Evolutionary conservation across 2,888 invertebrate species (phyloP), one percentile per base, ranked within the genome.

Genomic region (Parnassius glacialis): DNA sequence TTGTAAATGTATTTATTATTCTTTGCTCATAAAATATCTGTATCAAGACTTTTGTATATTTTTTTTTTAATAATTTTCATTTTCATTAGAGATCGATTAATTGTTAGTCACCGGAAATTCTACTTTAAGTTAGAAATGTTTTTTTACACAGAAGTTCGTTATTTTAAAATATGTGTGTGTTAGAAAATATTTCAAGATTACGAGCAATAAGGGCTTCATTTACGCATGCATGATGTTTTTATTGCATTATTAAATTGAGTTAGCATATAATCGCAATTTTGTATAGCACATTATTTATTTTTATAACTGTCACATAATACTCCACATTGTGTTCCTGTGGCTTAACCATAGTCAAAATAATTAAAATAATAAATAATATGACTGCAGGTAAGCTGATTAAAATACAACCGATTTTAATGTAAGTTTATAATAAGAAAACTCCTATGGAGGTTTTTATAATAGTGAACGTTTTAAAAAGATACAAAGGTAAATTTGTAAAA

Each of bases 401-500:
- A 83, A 83, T 80, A 86, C 81, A 81, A 79, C 82, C 80, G 82
- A 78, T 82, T 81, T 78, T 89, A 91, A 89, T 85, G 87, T 91
- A 90, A 89, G 90, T 90, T 86, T 89, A 76, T 88, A 89, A 90
- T 81, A 73, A 76, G 83, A 16, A 84, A 84, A 82, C 91, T 87
- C 90, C 90, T 89, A 87, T 88, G 90, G 90, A 90, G 91, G 90
- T 87, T 90, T 88, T 87, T 87, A 85, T 88, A 89, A 88, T 86
- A 87, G 82, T 79, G 72, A 79, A 85, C 81, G 82, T 80, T 80
- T 76, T 84, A 79, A 78, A 34, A 84, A 81, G 69, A 83, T 84
- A 83, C 85, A 87, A 89, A 89, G 87, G 87, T 91, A 90, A 90
- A 91, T n/a, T n/a, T n/a, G 90, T 91, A 89, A 89, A 82, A 79